Conservation (phyloP, 1,140 invertebrate genomes). For the Muscidifurax raptorellus region DNA sequence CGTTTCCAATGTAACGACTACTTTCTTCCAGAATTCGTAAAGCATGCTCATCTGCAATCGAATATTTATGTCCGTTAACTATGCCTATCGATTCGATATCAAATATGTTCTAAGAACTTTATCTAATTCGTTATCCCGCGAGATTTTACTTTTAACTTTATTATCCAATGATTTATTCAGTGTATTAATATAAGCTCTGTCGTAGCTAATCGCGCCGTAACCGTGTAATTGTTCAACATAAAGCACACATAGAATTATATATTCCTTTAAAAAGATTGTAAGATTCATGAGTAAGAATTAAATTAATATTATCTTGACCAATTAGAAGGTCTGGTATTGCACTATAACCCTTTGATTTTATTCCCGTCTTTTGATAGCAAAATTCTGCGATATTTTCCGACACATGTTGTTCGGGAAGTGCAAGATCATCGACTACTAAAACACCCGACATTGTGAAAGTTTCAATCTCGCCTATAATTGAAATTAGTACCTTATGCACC, state of each 20-base stretch:
- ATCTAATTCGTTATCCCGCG: not conserved
- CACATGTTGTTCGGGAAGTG: not conserved
- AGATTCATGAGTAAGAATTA: not conserved
- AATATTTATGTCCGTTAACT: not conserved
- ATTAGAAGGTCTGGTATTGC: not conserved
- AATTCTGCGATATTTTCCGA: too few relatives aligned
- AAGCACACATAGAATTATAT: not conserved
- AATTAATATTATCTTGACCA: not conserved
- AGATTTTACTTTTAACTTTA: too few relatives aligned
- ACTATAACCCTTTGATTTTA: too few relatives aligned
- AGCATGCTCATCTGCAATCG: not conserved
- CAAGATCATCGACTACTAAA: not conserved
- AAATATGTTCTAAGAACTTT: not conserved
- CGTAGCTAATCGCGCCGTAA: not conserved
- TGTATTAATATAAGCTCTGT: not conserved
- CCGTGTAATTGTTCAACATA: conserved; percentile 1
- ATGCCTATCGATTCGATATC: not conserved
- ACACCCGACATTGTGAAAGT: not conserved
- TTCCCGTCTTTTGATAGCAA: not conserved
- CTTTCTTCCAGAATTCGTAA: too few relatives aligned
- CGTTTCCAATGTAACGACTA: too few relatives aligned
- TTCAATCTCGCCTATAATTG: not conserved
- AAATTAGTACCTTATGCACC: too few relatives aligned
- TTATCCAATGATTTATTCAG: not conserved
- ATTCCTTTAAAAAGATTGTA: not conserved